Conservation (phyloP, 2,888 invertebrate species). For the Heteropelma amictum region DNA sequence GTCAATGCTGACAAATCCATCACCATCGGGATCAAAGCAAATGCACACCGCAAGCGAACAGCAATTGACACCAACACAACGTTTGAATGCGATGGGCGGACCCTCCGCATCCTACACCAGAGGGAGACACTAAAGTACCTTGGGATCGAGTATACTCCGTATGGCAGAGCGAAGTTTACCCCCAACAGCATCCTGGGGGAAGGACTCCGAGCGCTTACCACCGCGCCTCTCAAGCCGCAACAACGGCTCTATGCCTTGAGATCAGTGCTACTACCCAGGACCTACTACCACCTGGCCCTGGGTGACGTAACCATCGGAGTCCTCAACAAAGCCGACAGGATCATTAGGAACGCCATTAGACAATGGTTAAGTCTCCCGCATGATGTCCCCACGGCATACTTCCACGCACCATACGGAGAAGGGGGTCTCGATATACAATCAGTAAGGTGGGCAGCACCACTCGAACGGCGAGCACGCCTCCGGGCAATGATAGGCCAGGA, state of each 20-base stretch:
- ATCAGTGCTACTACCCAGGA: neutral
- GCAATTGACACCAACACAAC: conserved; percentile 1
- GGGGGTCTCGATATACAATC: neutral
- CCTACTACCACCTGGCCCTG: neutral
- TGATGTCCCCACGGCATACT: neutral
- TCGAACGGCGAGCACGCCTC: neutral
- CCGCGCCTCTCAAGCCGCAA: neutral
- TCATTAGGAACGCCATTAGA: neutral
- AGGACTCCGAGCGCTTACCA: neutral
- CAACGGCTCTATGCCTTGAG: neutral
- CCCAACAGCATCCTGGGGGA: neutral
- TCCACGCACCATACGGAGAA: neutral
- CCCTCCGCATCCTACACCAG: conserved; percentile 23
- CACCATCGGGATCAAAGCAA: neutral
- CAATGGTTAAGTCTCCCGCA: neutral
- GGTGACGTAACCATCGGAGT: neutral
- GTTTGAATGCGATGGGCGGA: conserved; percentile 10
- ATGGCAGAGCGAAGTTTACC: neutral
- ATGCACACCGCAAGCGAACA: conserved; percentile 31
- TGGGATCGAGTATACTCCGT: conserved; percentile 43
- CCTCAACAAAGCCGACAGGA: neutral
- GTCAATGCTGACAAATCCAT: conserved; percentile 47
- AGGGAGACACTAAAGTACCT: conserved; percentile 47
- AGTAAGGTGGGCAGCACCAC: neutral
- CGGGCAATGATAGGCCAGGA: neutral